A percentile compares a stretch with the other conserved stretches of the same genome.
Evolutionary conservation across 2,113 vertebrate genomes (phyloP).

Genomic region (Cyphomyrus discorhynchus): DNA sequence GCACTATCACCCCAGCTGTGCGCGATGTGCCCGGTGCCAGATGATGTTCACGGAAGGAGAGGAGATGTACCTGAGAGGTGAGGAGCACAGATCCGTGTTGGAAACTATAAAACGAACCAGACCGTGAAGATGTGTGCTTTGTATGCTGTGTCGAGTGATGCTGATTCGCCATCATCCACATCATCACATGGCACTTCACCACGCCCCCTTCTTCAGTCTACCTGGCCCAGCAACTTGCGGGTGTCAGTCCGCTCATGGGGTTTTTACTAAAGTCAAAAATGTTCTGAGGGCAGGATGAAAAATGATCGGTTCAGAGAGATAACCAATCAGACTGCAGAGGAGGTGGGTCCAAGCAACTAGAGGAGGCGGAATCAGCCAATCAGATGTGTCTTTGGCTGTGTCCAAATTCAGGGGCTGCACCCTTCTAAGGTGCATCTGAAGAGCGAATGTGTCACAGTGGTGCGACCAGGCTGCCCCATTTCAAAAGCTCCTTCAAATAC

Average conservation of each 20-base stretch:
- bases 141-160: no score
- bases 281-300: no score
- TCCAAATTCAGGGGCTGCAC: not conserved
- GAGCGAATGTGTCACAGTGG: not conserved
- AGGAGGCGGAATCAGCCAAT: no score
- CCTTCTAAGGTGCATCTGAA: not conserved
- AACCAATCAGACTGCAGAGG: no score
- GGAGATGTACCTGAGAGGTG: constrained; percentile 96
- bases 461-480: not conserved
- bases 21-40: constrained; percentile 87
- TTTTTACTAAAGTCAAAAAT: no score
- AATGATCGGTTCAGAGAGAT: no score
- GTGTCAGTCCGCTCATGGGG: not conserved
- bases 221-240: not conserved
- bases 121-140: not conserved
- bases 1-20: constrained; percentile 90
- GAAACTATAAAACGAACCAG: not conserved
- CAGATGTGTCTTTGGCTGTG: not conserved
- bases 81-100: constrained; percentile 15
- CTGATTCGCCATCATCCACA: no score
- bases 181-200: no score
- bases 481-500: not conserved
- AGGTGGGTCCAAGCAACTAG: no score
- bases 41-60: constrained; percentile 91
- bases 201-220: not conserved